Conservation (phyloP, 2,113 vertebrate species). For the Uropsilus gracilis region DNA sequence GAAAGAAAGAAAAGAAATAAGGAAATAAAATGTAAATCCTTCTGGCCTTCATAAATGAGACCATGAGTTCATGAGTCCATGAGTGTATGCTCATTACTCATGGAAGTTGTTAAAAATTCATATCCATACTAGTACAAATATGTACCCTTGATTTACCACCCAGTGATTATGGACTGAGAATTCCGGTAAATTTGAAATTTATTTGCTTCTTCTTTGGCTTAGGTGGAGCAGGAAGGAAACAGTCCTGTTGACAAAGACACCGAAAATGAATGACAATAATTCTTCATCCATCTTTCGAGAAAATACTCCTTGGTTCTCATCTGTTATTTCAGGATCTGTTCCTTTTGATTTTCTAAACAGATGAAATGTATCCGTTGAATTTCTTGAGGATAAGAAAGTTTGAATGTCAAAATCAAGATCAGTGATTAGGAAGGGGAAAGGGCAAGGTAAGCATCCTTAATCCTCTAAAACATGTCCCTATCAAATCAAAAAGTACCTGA, state of each 20-base stretch:
- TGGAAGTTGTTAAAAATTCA: background rate
- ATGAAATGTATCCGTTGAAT: background rate
- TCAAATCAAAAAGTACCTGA: constrained; percentile 8
- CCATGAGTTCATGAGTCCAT: background rate
- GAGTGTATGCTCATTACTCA: background rate
- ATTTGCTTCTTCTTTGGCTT: constrained; percentile 13
- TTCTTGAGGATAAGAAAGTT: constrained; percentile 37
- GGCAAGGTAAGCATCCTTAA: background rate
- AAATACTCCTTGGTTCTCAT: background rate
- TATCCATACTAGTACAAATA: background rate
- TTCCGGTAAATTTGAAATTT: constrained; percentile 48
- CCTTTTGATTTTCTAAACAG: background rate
- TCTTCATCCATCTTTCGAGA: background rate
- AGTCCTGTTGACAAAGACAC: background rate
- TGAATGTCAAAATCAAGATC: constrained; percentile 6
- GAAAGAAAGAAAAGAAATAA: too few relatives aligned
- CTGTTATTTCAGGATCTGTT: background rate
- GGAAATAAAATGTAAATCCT: background rate
- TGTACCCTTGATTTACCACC: constrained; percentile 35
- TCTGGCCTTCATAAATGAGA: constrained; percentile 5
- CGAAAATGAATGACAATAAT: background rate
- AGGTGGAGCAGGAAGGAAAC: constrained; percentile 25
- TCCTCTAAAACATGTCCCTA: constrained; percentile 32
- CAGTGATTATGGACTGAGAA: background rate
- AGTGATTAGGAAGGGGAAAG: constrained; percentile 4